Evolutionary conservation across 2,888 invertebrate species (phyloP).

Genomic region (Drosophila diplacantha): DNA sequence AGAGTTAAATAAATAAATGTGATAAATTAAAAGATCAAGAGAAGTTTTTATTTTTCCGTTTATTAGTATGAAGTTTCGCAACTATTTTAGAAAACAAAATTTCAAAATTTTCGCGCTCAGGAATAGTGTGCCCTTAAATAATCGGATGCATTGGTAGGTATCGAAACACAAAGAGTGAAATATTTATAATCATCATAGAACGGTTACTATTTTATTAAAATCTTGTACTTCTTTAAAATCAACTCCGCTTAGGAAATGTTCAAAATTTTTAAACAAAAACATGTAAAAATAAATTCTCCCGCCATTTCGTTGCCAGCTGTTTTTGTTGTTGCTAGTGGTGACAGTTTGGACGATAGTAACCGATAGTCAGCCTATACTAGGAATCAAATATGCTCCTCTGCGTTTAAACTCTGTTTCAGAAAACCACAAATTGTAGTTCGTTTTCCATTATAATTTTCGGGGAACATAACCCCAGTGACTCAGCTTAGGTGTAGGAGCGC

Average conservation of each 20-base stretch:
- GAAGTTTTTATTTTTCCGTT: constrained; percentile 22
- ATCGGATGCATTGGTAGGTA: background rate
- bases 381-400: background rate
- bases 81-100: too few species aligned
- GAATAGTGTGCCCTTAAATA: background rate
- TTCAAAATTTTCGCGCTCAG: background rate
- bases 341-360: background rate
- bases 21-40: constrained; percentile 49
- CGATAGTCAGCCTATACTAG: background rate
- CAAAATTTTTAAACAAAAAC: too few species aligned
- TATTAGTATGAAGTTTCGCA: background rate
- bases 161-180: background rate
- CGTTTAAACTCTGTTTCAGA: background rate
- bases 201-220: background rate
- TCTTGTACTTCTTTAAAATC: background rate
- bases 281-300: background rate
- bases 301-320: background rate
- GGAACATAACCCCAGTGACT: background rate
- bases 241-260: background rate
- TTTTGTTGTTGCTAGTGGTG: constrained; percentile 2
- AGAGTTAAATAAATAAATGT: constrained; percentile 59
- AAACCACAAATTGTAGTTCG: background rate
- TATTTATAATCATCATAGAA: background rate
- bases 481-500: background rate
- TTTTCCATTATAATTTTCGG: background rate